Percentiles rank a stretch among this genome's conserved stretches.
phyloP scores from a whole-genome alignment of 2,113 vertebrate genomes.

The Eudyptes chrysolophus region DNA sequence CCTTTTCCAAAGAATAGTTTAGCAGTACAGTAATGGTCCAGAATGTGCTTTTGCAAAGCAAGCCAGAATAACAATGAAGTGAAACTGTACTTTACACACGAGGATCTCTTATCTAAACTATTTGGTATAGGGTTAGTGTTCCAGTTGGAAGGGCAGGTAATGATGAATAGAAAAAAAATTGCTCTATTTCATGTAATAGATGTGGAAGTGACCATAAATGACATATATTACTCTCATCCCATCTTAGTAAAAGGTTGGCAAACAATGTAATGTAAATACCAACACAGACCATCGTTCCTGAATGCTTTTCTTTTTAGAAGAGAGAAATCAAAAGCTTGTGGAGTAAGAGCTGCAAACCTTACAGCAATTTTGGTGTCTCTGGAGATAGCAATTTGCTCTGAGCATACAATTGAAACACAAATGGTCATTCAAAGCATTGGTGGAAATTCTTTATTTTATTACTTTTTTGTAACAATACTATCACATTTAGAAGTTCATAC shows the following conservation, averaged over 20 bases:
- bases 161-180: background rate
- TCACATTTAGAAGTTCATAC: background rate
- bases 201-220: background rate
- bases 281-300: background rate
- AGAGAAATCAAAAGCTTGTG: background rate
- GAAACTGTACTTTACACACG: background rate
- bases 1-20: background rate
- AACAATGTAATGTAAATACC: background rate
- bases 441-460: background rate
- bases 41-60: conserved; percentile 24
- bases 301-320: background rate
- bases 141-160: background rate
- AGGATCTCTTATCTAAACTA: background rate
- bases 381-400: background rate
- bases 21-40: background rate
- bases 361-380: background rate
- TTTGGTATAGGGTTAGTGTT: background rate
- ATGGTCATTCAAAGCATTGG: background rate
- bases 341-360: background rate
- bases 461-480: background rate
- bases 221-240: background rate
- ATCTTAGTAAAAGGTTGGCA: background rate
- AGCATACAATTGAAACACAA: background rate
- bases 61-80: background rate
- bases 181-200: background rate